These are phyloP conservation scores for Colossoma macropomum DNA, from an alignment of 2,113 vertebrate genomes.

Conservation along the genomic window DNA sequence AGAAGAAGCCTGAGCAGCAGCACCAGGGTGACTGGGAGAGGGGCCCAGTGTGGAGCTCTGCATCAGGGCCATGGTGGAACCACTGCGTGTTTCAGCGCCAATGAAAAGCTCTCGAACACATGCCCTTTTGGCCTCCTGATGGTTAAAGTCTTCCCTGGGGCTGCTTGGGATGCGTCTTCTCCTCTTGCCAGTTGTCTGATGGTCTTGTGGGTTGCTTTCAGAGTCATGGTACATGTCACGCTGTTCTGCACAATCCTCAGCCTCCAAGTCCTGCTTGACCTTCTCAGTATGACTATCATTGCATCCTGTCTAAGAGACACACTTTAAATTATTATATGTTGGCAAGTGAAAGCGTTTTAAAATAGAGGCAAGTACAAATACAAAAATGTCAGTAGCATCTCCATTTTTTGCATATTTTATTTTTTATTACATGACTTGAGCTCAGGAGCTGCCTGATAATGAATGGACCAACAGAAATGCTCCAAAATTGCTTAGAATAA, in stretches of 20 bases:
- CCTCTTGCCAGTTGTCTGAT: slow-evolving; percentile 50
- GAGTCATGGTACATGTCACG: not conserved
- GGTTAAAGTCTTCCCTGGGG: slow-evolving; percentile 65
- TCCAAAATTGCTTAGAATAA: no score
- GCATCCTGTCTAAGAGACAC: not conserved
- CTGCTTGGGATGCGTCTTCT: slow-evolving; percentile 61
- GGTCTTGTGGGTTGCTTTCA: not conserved
- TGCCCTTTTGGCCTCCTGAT: slow-evolving; percentile 67
- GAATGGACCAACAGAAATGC: no score
- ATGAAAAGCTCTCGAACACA: slow-evolving; percentile 67
- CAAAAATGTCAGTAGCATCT: no score
- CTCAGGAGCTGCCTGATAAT: no score
- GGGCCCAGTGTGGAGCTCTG: slow-evolving; percentile 63
- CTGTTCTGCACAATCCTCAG: not conserved
- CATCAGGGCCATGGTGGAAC: slow-evolving; percentile 53
- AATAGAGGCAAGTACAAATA: no score
- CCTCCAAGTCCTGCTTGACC: not conserved
- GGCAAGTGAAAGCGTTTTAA: no score
- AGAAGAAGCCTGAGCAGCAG: slow-evolving; percentile 54
- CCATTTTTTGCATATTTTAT: no score
- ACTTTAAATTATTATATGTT: not conserved
- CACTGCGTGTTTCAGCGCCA: slow-evolving; percentile 52
- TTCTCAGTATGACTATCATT: not conserved
- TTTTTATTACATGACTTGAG: no score
- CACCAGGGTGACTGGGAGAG: slow-evolving; percentile 61